A percentile compares a stretch with the other conserved stretches of the same genome.
Conservation (phyloP, 2,113 vertebrate species). For the Heteronetta atricapilla region DNA sequence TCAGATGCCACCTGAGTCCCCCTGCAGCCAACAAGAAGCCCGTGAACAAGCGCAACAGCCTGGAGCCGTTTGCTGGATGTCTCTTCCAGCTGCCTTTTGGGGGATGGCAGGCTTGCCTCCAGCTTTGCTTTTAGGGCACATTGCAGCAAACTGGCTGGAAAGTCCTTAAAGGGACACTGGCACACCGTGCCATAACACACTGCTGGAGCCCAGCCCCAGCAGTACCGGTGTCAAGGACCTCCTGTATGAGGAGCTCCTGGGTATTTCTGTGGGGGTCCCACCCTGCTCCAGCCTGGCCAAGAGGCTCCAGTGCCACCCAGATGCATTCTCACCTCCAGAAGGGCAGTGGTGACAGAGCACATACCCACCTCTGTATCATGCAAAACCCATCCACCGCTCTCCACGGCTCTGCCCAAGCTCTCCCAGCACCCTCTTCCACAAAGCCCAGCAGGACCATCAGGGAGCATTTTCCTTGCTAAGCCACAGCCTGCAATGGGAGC, state of each 20-base stretch:
- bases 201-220: not conserved
- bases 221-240: not conserved
- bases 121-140: not conserved
- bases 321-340: not conserved
- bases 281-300: not conserved
- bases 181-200: not conserved
- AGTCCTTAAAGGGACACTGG: not conserved
- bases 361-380: not conserved
- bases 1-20: not conserved
- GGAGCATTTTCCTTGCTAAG: not conserved
- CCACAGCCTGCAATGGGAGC: not conserved
- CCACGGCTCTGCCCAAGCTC: fast-evolving
- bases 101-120: not conserved
- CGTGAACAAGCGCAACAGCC: not conserved
- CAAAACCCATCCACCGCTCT: not conserved
- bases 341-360: not conserved
- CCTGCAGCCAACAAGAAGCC: not conserved
- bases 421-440: not conserved
- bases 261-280: too few species aligned
- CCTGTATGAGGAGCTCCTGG: fast-evolving
- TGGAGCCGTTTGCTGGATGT: not conserved
- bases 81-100: not conserved
- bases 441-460: not conserved
- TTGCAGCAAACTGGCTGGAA: not conserved
- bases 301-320: not conserved